Evolutionary conservation across 92 coral and sea anemone genomes (phyloP).

Genomic region (Paragorgia papillata): DNA sequence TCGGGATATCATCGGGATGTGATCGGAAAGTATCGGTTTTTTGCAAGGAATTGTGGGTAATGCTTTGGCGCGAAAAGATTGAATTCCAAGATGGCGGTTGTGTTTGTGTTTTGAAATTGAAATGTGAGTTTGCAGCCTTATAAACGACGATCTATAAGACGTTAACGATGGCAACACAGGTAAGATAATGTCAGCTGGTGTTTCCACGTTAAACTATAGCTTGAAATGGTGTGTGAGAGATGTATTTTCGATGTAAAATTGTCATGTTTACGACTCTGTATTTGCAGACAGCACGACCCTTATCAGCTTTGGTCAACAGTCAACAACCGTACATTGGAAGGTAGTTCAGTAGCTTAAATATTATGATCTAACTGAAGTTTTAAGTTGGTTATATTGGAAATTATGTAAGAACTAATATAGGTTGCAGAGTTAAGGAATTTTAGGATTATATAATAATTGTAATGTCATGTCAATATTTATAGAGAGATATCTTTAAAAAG

Average conservation of each 20-base stretch:
- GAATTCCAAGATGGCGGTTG: neutral
- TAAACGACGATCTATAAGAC: neutral
- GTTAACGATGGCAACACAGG: constrained; percentile 17
- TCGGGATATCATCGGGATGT: neutral
- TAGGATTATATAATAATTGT: too few relatives aligned
- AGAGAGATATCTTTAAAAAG: too few relatives aligned
- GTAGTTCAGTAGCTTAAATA: constrained; percentile 2
- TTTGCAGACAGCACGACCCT: constrained; percentile 6
- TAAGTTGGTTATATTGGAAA: too few relatives aligned
- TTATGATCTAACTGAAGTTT: too few relatives aligned
- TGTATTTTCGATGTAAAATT: neutral
- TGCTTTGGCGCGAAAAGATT: neutral
- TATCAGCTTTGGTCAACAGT: neutral
- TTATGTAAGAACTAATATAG: too few relatives aligned
- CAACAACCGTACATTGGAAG: constrained; percentile 8
- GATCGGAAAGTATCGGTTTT: neutral
- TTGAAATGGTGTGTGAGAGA: neutral
- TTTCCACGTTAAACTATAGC: neutral
- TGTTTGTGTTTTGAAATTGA: neutral
- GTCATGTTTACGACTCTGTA: neutral
- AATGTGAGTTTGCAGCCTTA: neutral
- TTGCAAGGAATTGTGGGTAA: neutral
- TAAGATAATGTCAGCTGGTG: neutral
- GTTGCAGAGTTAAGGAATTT: too few relatives aligned
- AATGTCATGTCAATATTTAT: too few relatives aligned